Base-by-base conservation (phyloP, 2,888 invertebrate species). In the Adineta ricciae region DNA sequence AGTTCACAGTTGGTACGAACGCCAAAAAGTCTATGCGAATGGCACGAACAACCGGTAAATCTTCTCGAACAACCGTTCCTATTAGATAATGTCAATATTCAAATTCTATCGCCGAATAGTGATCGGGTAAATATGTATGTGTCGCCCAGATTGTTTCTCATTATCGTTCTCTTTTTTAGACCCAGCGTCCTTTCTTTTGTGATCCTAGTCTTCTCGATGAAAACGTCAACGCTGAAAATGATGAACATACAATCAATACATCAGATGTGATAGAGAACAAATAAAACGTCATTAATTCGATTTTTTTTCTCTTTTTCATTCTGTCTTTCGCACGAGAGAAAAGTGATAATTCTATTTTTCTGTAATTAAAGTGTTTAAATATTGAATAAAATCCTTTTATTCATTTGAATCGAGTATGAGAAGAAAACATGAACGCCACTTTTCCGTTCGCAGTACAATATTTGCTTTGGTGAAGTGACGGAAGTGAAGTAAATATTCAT, bases 101-200 rank as follows among this genome's bases (percentile, higher is more conserved):
- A 78, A 78, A 78, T 78, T 11, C 78, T 78, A 41, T 78, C 78
- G n/a, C 78, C 78, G 32, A 21, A 78, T 78, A 41, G 24, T 78
- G 78, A 78, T n/a, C 78, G 78, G 41, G 78, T 78, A 78, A 73
- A 41, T 21, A 64, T 3, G 27, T n/a, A n/a, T n/a, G n/a, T n/a
- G n/a, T n/a, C n/a, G n/a, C n/a, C n/a, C n/a, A n/a, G n/a, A n/a
- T n/a, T n/a, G n/a, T n/a, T n/a, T n/a, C n/a, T n/a, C n/a, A n/a
- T n/a, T 46, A 5, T 46, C 46, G 5, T 9, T 2, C 32, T 64
- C 16, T 64, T 3, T 64, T 64, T 64, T 27, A 64, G 64, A 64
- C 64, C 27, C 27, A 64, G 27, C 64, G 27, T 16, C 16, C 32
- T 16, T 32, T 64, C 64, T 64, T 64, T 2, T 16, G 32, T 64